A percentile compares a stretch with the other conserved stretches of the same genome.
These are phyloP conservation scores for Umimayanthus kanabou DNA, from an alignment of 92 coral and sea anemone species.

Conservation along the genomic window DNA sequence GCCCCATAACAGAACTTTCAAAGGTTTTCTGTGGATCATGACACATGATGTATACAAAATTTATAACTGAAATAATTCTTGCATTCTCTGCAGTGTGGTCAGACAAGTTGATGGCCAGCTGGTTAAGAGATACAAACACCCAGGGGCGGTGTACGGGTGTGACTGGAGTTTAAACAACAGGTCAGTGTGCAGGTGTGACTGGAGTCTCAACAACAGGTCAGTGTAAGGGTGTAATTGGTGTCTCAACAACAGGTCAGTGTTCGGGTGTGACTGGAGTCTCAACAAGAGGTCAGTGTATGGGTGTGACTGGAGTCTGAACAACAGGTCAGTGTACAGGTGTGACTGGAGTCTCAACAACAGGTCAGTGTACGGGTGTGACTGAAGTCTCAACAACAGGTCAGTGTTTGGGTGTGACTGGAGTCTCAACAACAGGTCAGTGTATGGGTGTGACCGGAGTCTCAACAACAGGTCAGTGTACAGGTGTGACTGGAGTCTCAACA, in stretches of 20 bases:
- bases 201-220: slow-evolving; percentile 65
- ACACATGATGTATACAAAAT: too few relatives aligned
- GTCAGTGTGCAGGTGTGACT: slow-evolving; percentile 30
- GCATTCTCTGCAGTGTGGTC: slow-evolving; percentile 64
- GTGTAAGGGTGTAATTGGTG: background rate
- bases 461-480: slow-evolving; percentile 67
- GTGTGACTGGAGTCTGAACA: too few relatives aligned
- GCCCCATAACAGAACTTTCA: background rate
- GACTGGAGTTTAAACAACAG: slow-evolving; percentile 99
- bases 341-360: background rate
- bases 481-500: slow-evolving; percentile 99
- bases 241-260: slow-evolving; percentile 20
- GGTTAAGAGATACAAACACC: slow-evolving; percentile 87
- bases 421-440: slow-evolving; percentile 71
- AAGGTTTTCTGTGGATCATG: too few relatives aligned
- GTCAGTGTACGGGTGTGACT: slow-evolving; percentile 96
- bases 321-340: slow-evolving; percentile 58
- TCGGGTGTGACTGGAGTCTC: too few relatives aligned
- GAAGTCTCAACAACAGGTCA: slow-evolving; percentile 98
- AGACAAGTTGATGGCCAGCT: slow-evolving; percentile 87
- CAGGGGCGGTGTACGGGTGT: slow-evolving; percentile 97
- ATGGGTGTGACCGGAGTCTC: too few relatives aligned
- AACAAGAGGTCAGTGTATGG: slow-evolving; percentile 69
- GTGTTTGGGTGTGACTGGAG: too few relatives aligned
- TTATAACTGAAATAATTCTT: background rate